These are phyloP conservation scores for Agonopterix arenella DNA, from an alignment of 2,888 invertebrate genomes.

Conservation along the genomic window DNA sequence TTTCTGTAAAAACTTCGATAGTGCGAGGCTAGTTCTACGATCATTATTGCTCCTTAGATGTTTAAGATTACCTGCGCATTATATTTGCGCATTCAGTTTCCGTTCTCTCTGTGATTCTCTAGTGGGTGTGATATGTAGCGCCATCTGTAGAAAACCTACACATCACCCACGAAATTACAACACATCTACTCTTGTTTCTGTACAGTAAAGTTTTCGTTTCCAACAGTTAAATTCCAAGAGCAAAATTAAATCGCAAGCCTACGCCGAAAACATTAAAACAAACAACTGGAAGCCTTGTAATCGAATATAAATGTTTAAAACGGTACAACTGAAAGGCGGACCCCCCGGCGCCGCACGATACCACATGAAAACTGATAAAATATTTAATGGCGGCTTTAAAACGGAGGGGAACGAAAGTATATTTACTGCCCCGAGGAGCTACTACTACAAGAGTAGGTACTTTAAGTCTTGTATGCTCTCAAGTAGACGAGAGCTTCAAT, in stretches of 20 bases:
- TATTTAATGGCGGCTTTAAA: conserved; percentile 64
- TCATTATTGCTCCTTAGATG: no score
- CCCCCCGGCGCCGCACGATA: conserved; percentile 65
- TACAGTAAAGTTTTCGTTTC: no score
- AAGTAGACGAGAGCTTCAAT: conserved; percentile 28
- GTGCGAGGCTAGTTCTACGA: no score
- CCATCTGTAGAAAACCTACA: no score
- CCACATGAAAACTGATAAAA: conserved; percentile 67
- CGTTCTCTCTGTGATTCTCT: no score
- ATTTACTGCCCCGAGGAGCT: conserved; percentile 43
- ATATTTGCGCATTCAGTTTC: no score
- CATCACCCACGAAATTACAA: no score
- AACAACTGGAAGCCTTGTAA: conserved; percentile 32
- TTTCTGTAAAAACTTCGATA: no score
- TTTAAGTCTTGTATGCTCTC: conserved; percentile 33
- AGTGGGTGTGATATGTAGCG: no score
- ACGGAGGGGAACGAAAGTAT: conserved; percentile 50
- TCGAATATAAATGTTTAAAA: conserved; percentile 46
- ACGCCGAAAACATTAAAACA: conserved; percentile 10
- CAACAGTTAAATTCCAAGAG: not conserved
- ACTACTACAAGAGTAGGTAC: conserved; percentile 19
- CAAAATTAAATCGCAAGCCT: not conserved
- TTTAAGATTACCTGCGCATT: no score
- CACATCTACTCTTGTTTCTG: no score
- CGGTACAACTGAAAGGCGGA: conserved; percentile 43